Percentiles rank a stretch among this genome's conserved stretches.
Evolutionary conservation across 2,113 vertebrate species (phyloP).

Genomic region (Orycteropus afer): DNA sequence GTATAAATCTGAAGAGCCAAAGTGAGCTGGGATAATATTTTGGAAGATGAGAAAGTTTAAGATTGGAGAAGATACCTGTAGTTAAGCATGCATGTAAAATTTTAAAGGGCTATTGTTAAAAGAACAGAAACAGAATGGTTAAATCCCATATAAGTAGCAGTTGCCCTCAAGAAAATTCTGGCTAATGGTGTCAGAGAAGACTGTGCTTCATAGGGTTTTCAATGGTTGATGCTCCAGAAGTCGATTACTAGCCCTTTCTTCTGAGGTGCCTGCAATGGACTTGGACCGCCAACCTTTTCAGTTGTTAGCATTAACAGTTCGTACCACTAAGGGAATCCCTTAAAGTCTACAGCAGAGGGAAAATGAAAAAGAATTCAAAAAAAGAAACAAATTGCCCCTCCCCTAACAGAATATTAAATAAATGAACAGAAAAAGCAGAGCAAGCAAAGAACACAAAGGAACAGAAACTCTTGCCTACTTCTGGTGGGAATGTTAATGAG

Average conservation of each 20-base stretch:
- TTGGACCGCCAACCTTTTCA: not conserved
- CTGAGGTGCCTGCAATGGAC: not conserved
- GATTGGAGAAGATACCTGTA: not conserved
- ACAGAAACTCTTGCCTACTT: not conserved
- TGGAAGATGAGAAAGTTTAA: not conserved
- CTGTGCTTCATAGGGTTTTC: not conserved
- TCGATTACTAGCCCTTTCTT: not conserved
- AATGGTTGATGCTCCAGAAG: not conserved
- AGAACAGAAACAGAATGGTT: not conserved
- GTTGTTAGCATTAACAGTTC: not conserved
- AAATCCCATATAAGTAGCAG: not conserved
- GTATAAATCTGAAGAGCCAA: not conserved
- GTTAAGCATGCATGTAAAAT: not conserved
- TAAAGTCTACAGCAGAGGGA: not conserved
- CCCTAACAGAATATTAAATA: not conserved
- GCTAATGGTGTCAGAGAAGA: not conserved
- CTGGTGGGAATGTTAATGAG: not conserved
- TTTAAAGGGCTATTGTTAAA: not conserved
- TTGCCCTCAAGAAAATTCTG: not conserved
- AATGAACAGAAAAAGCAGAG: not conserved
- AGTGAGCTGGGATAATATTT: not conserved
- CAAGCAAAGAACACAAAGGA: not conserved
- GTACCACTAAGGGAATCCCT: not conserved
- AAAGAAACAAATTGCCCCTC: not conserved
- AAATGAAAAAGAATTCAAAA: not conserved